A percentile compares a stretch with the other conserved stretches of the same genome.
phyloP scores from a whole-genome alignment of 2,113 vertebrate genomes.

The Euleptes europaea region DNA sequence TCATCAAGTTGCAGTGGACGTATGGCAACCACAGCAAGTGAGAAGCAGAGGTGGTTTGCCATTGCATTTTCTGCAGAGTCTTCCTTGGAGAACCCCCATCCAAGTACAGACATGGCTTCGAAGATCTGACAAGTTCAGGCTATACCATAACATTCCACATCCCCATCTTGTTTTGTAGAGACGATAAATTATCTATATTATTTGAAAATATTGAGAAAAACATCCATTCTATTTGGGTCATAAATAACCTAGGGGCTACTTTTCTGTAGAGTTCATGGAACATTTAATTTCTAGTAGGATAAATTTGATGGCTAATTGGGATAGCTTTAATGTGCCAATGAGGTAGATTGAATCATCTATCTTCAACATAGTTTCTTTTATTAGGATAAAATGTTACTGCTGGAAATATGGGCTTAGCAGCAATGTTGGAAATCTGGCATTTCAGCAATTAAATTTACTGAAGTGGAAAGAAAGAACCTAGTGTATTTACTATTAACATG shows the following conservation, averaged over 20 bases:
- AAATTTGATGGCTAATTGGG: conserved; percentile 26
- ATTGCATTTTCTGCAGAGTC: no score
- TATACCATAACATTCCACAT: no score
- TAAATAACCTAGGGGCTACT: conserved; percentile 8
- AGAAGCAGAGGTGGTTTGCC: no score
- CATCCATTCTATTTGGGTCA: not conserved
- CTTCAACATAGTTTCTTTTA: conserved; percentile 3
- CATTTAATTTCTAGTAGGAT: conserved; percentile 11
- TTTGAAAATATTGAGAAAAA: not conserved
- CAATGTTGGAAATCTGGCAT: conserved; percentile 9
- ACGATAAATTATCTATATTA: not conserved
- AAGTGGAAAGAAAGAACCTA: not conserved
- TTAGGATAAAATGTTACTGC: conserved; percentile 11
- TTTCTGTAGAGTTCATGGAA: not conserved
- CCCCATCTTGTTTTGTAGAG: not conserved
- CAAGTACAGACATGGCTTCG: no score
- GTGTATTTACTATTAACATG: not conserved
- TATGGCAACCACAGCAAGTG: no score
- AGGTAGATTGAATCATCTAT: not conserved
- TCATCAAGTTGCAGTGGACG: no score
- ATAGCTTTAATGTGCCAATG: conserved; percentile 4
- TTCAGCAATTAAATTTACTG: conserved; percentile 11
- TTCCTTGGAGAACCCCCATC: no score
- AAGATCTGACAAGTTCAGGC: no score
- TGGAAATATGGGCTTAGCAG: not conserved